phyloP scores from a whole-genome alignment of 2,113 vertebrate species.

The Mobula birostris region DNA sequence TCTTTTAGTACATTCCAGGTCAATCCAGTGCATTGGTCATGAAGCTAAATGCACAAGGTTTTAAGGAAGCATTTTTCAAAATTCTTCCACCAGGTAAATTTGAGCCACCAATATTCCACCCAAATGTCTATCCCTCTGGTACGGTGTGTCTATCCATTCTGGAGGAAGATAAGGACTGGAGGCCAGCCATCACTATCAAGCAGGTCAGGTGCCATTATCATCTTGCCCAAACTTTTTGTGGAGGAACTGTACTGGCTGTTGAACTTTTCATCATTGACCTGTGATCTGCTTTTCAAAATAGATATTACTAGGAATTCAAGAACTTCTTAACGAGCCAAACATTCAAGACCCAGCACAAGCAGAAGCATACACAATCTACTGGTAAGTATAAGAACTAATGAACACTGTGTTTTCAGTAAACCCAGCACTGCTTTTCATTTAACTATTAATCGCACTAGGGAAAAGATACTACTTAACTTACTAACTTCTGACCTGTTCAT shows the following conservation, averaged over 20 bases:
- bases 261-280: not conserved
- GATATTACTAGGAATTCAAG: constrained; percentile 65
- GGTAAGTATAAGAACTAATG: constrained; percentile 46
- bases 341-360: constrained; percentile 67
- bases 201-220: constrained; percentile 30
- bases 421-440: not conserved
- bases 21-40: not conserved
- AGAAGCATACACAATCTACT: constrained; percentile 67
- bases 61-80: not conserved
- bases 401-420: not conserved
- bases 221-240: too few species aligned
- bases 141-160: constrained; percentile 41
- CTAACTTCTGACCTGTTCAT: not conserved
- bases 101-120: constrained; percentile 41
- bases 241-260: not conserved
- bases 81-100: constrained; percentile 36
- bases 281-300: constrained; percentile 37
- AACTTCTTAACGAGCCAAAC: constrained; percentile 66
- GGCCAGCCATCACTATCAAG: constrained; percentile 41
- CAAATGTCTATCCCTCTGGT: constrained; percentile 41
- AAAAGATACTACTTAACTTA: not conserved
- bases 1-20: not conserved
- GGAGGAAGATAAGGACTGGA: constrained; percentile 41
- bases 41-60: not conserved
- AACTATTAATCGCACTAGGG: not conserved